Evolutionary conservation across 2,797 vertebrate genomes (phyloP), one percentile per base, ranked within the genome.

Genomic region (Diplodus puntazzo): DNA sequence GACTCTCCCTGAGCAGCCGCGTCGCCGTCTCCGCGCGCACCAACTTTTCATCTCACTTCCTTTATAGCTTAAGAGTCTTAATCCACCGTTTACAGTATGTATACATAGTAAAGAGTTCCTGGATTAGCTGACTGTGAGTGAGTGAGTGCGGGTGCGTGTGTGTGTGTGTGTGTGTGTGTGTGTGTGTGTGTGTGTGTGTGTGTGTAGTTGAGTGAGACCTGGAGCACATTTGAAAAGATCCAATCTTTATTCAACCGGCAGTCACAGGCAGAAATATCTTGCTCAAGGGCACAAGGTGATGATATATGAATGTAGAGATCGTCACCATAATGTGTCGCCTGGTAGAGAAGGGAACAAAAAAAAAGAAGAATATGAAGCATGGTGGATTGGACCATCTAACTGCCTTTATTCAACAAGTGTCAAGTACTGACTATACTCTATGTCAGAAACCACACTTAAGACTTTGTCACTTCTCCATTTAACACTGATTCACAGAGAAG

Each of bases 41-140:
- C 72, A 77, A 77, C 78, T 85, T 81, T 82, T 88, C 80, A 85
- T 78, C 79, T 75, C 67, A 0, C 68, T 57, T 81, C 80, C 69
- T 87, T 87, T 83, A 70, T 67, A 69, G 68, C 43, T 82, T 71
- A 61, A 70, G 49, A 75, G 30, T 53, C 63, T 53, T 90, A 89
- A 90, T 89, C 85, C 80, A 69, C 81, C 69, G 17, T 83, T 89
- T 86, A 88, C 84, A 82, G 85, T 88, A 75, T 72, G 77, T 79
- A 73, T 70, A 77, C 77, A 73, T 49, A 45, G 60, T 62, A 53
- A 75, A 86, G 85, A 71, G 64, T 75, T 55, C 48, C 73, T 60
- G 74, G 75, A 87, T 88, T 83, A 88, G 73, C 43, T 0, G 1
- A 1, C 34, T 20, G 2, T 46, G 18, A 21, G 45, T 18, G 43